Conservation (phyloP, 2,797 vertebrate genomes). For the Dendrocincla fuliginosa region DNA sequence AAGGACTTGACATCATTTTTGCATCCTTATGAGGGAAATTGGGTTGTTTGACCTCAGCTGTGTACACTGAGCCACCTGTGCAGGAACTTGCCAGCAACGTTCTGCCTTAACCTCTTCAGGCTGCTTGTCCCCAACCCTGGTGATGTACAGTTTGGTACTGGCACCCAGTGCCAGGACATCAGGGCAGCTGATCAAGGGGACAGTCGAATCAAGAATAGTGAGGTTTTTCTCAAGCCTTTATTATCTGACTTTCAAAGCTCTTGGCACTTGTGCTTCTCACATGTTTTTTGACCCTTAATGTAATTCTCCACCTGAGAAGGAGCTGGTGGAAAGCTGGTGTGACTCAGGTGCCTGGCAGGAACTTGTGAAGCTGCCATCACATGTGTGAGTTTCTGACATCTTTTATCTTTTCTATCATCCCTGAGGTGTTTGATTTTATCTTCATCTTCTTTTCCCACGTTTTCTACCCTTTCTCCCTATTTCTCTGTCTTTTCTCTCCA, state of each 20-base stretch:
- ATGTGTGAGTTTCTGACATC: neutral
- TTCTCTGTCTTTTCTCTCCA: neutral
- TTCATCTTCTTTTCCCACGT: neutral
- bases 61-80: neutral
- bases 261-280: neutral
- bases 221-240: neutral
- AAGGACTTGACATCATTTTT: conserved; percentile 35
- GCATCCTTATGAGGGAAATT: neutral
- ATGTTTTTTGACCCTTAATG: neutral
- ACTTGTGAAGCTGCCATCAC: neutral
- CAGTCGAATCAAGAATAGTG: neutral
- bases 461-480: neutral
- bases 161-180: accelerated
- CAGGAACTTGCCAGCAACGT: neutral
- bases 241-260: neutral
- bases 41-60: neutral
- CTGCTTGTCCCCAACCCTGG: neutral
- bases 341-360: neutral
- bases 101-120: neutral
- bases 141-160: neutral
- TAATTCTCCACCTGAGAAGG: neutral
- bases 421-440: neutral
- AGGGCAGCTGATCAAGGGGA: neutral
- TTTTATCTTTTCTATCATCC: neutral
- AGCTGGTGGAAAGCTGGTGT: neutral